Evolutionary conservation across 2,888 invertebrate species (phyloP), one percentile per base, ranked within the genome.

Genomic region (Exephanes ischioxanthus): DNA sequence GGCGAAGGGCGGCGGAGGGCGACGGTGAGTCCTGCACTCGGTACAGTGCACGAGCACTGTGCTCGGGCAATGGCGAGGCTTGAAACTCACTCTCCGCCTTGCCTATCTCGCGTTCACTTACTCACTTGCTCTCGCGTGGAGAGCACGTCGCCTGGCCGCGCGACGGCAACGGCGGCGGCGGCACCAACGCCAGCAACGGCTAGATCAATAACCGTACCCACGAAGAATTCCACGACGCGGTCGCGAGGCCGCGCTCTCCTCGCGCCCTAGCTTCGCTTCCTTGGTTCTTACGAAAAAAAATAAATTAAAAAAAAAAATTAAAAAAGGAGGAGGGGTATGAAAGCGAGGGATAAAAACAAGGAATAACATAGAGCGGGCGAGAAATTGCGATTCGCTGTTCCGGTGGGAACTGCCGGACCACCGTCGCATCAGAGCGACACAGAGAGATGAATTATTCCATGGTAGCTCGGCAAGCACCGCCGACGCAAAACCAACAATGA

Each of bases 221-320:
- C 84, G 88, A 90, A 90, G 89, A 90, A 91, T 90, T 91, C 88
- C 88, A 89, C 89, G 89, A 89, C 85, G 89, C 86, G 87, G 85
- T 76, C 85, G 83, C 85, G 81, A 55, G 73, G 63, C 61, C 82
- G 45, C 80, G 76, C 67, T 53, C 80, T 70, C 45, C 71, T 85
- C 53, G 30, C 63, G 33, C 76, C 73, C 72, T 66, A 53, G 55
- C 45, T 61, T 72, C 22, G 41, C 66, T 30, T 66, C 30, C 51
- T 58, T 68, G 48, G 22, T 67, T 58, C 45, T 48, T 58, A 33
- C 70, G n/a, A n/a, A 37, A 79, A 66, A 26, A 75, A 61, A 51
- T 53, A 58, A 48, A 33, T 48, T 33, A 26, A 30, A 61, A 14
- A 63, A 16, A 55, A 58, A 45, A 16, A 1, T 16, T 3, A 4